phyloP scores from a whole-genome alignment of 2,888 invertebrate genomes.

The Xanthia togata region DNA sequence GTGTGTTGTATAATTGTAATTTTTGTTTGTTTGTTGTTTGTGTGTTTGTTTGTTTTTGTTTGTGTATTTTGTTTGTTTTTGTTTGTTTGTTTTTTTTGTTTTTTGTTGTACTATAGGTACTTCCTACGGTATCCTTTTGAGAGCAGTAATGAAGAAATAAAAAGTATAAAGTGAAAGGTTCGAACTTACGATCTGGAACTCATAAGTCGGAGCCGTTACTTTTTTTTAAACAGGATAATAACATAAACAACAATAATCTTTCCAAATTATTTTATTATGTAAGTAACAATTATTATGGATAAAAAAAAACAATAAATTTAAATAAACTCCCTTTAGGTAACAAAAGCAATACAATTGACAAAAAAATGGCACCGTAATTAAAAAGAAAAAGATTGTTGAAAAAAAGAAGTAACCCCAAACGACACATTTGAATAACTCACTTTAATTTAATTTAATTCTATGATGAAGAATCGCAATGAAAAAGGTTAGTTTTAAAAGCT shows the following conservation, averaged over 20 bases:
- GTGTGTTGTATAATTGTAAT: too few relatives aligned
- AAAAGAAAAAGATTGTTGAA: not conserved
- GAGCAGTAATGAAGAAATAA: not conserved
- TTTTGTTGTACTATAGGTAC: too few relatives aligned
- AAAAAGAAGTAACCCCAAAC: not conserved
- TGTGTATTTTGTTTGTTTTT: too few relatives aligned
- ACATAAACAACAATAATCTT: conserved; percentile 2
- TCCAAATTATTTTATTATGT: conserved; percentile 44
- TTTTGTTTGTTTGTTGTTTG: too few relatives aligned
- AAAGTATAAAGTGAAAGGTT: not conserved
- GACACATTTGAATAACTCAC: conserved; percentile 1
- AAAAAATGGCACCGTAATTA: conserved; percentile 40
- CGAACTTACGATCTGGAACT: too few relatives aligned
- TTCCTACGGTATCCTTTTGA: too few relatives aligned
- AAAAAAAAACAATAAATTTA: conserved; percentile 24
- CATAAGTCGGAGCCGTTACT: not conserved
- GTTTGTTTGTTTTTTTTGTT: too few relatives aligned
- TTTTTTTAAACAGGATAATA: not conserved
- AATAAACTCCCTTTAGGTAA: conserved; percentile 13
- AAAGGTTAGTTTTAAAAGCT: conserved; percentile 6
- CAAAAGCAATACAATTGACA: conserved; percentile 30
- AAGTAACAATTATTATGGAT: conserved; percentile 39
- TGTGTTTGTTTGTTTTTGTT: too few relatives aligned
- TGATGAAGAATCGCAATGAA: not conserved
- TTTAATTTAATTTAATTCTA: not conserved